These are phyloP conservation scores for Agrilus mali DNA, from an alignment of 2,888 invertebrate species.

Conservation along the genomic window DNA sequence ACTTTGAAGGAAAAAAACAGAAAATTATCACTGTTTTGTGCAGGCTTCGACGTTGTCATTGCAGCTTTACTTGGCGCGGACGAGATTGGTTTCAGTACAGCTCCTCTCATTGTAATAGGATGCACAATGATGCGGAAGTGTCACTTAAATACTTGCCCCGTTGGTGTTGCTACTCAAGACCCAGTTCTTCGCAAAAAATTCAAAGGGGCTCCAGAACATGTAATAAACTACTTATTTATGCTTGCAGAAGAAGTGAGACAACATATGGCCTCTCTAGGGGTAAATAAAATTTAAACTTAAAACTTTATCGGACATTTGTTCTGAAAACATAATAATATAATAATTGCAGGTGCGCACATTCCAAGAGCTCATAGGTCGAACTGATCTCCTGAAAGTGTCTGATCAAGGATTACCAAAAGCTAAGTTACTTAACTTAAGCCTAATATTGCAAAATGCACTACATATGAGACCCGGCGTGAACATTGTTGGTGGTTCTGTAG, in stretches of 20 bases:
- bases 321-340: neutral
- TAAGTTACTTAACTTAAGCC: constrained; percentile 67
- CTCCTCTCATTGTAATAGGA: constrained; percentile 93
- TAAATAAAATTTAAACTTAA: too few species aligned
- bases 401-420: constrained; percentile 67
- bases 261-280: constrained; percentile 85
- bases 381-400: constrained; percentile 70
- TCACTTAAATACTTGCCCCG: constrained; percentile 97
- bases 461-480: constrained; percentile 83
- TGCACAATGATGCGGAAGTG: constrained; percentile 99
- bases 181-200: constrained; percentile 91
- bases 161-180: constrained; percentile 98
- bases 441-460: constrained; percentile 79
- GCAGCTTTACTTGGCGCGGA: constrained; percentile 95
- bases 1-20: neutral
- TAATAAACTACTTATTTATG: constrained; percentile 95
- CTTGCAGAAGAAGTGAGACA: constrained; percentile 91
- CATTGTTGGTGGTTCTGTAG: constrained; percentile 77
- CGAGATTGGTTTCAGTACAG: constrained; percentile 97
- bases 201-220: constrained; percentile 94
- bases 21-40: constrained; percentile 8
- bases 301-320: neutral
- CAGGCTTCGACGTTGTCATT: constrained; percentile 87
- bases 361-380: constrained; percentile 77
- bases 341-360: constrained; percentile 27